Evolutionary conservation across 2,888 invertebrate genomes (phyloP), one percentile per base, ranked within the genome.

Genomic region (Tinea trinotella): DNA sequence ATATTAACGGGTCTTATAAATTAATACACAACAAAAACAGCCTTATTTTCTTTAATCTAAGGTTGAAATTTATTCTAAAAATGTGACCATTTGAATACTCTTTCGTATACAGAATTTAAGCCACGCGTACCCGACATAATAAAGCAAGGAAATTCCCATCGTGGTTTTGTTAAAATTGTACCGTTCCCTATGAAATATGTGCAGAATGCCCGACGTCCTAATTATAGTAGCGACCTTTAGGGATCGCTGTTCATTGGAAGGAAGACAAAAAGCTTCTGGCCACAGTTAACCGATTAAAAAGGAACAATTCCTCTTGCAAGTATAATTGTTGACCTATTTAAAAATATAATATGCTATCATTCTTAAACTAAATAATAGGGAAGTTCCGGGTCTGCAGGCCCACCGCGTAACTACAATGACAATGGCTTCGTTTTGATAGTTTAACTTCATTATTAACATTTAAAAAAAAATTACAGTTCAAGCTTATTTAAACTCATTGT

Each of bases 121-220:
- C 40, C 40, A 40, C 5, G 15, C 3, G 15, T 1, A 3, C 12
- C 40, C 15, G 6, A 12, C 13, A 40, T 40, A 40, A 40, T 40
- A 40, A 40, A 40, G 40, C 40, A 40, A 40, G 15, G 10, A 40
- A 40, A 40, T 40, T 40, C 40, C 40, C 12, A 15, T 40, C 40
- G 40, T 40, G 40, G 40, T 40, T 40, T 40, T 40, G 40, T 40
- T 40, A 40, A 40, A 40, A 40, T 40, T 15, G 13, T 13, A 40
- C n/a, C 40, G 13, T 40, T 40, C 15, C 15, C 40, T 40, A 40
- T 40, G 40, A 40, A 40, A 40, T 40, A 40, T 40, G 40, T 40
- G 12, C 12, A 40, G 40, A 40, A 40, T 40, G 40, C 12, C n/a
- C 40, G 13, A 15, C 13, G 40, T 40, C 40, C 40, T 40, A 40